These are phyloP conservation scores for Pyrrhosoma nymphula DNA, from an alignment of 2,888 invertebrate genomes.

Conservation along the genomic window DNA sequence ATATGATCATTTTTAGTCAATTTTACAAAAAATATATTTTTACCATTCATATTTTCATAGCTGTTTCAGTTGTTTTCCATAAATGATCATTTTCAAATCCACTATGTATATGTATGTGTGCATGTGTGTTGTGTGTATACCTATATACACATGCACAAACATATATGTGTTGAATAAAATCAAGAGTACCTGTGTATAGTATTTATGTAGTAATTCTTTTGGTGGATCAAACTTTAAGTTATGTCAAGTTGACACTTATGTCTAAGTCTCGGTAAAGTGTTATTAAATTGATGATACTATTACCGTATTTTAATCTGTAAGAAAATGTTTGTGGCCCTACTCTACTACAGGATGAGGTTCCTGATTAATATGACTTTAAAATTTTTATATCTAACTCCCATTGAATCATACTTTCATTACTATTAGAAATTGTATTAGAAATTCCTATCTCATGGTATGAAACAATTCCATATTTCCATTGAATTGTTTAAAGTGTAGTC, in stretches of 20 bases:
- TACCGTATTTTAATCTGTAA: background rate
- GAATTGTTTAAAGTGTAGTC: background rate
- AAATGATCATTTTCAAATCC: background rate
- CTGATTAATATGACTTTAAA: background rate
- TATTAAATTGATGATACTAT: background rate
- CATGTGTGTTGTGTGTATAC: too few species aligned
- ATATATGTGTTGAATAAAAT: too few species aligned
- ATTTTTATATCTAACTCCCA: background rate
- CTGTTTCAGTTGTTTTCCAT: background rate
- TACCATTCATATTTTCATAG: background rate
- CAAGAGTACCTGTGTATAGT: slow-evolving; percentile 8
- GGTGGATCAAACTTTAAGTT: background rate
- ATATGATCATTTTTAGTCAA: slow-evolving; percentile 6
- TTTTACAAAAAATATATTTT: slow-evolving; percentile 10
- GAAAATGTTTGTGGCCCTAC: background rate
- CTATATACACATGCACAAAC: too few species aligned
- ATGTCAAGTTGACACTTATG: background rate
- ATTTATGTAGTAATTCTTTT: background rate
- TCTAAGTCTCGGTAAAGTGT: background rate
- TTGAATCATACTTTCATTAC: background rate
- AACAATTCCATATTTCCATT: background rate
- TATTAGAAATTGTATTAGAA: background rate
- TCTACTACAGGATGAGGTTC: background rate
- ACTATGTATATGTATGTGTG: too few species aligned
- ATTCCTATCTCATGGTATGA: background rate